Evolutionary conservation across 2,888 invertebrate genomes (phyloP).

Genomic region (Cotesia congregata): DNA sequence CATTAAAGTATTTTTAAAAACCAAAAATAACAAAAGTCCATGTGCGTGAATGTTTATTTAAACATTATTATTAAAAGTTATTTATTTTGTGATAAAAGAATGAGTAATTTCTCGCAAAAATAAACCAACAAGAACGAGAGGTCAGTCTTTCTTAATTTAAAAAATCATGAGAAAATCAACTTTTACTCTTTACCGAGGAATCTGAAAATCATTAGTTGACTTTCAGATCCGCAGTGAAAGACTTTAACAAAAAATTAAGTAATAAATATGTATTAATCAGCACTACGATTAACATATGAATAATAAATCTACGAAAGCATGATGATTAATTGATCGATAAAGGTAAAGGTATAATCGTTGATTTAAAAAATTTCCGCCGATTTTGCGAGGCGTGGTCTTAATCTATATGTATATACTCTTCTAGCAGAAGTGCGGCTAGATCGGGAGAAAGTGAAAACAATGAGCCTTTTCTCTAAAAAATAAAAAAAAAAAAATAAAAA

Average conservation of each 20-base stretch:
- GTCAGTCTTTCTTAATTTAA: neutral
- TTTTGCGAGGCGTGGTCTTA: conserved; percentile 43
- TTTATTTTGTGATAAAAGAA: too few species aligned
- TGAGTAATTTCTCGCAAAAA: neutral
- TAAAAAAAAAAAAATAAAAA: conserved; percentile 9
- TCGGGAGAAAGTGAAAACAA: conserved; percentile 62
- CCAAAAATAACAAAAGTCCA: conserved; percentile 33
- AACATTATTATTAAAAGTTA: too few species aligned
- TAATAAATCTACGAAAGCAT: neutral
- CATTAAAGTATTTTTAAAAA: conserved; percentile 25
- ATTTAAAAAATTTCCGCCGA: neutral
- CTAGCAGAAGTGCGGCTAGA: neutral
- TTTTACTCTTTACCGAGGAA: neutral
- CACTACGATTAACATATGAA: neutral
- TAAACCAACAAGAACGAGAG: neutral
- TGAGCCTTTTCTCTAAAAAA: conserved; percentile 48
- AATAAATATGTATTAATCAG: neutral
- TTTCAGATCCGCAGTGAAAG: neutral
- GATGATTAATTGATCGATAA: neutral
- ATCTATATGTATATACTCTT: conserved; percentile 24
- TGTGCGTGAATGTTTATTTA: neutral
- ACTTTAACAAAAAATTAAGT: neutral
- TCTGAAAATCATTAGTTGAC: conserved; percentile 11
- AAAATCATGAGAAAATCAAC: neutral
- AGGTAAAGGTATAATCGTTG: neutral